Conservation (phyloP, 2,797 vertebrate species). For the Gymnothorax reevesii region DNA sequence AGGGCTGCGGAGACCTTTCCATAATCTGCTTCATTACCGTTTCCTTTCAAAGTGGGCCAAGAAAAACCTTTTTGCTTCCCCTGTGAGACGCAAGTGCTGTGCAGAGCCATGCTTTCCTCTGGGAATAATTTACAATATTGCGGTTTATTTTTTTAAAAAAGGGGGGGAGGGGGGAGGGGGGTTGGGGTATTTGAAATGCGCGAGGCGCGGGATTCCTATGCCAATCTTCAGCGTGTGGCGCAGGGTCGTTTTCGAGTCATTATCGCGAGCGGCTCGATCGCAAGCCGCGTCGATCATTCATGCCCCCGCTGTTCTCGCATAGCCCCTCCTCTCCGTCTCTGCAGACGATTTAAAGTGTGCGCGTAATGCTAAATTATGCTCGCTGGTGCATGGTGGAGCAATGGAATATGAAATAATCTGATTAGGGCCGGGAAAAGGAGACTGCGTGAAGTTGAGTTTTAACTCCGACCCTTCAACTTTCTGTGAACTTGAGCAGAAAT, state of each 20-base stretch:
- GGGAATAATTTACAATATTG: conserved; percentile 44
- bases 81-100: conserved; percentile 34
- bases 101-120: conserved; percentile 37
- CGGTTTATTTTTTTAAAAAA: conserved; percentile 38
- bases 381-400: conserved; percentile 43
- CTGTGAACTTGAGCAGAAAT: conserved; percentile 47
- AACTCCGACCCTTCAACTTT: conserved; percentile 45
- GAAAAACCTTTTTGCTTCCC: conserved; percentile 33
- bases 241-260: conserved; percentile 10
- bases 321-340: neutral
- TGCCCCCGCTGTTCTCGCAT: neutral
- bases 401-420: conserved; percentile 35
- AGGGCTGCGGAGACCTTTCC: neutral
- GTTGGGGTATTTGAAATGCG: conserved; percentile 1
- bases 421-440: conserved; percentile 38
- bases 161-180: neutral
- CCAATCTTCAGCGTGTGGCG: conserved; percentile 16
- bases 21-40: conserved; percentile 33
- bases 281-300: neutral
- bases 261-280: conserved; percentile 22
- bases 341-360: conserved; percentile 19
- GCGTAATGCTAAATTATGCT: conserved; percentile 37
- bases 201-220: conserved; percentile 21
- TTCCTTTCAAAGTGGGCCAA: conserved; percentile 36
- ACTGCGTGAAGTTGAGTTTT: conserved; percentile 29